These are phyloP conservation scores for Recurvirostra avosetta DNA, from an alignment of 2,113 vertebrate genomes.

Conservation along the genomic window DNA sequence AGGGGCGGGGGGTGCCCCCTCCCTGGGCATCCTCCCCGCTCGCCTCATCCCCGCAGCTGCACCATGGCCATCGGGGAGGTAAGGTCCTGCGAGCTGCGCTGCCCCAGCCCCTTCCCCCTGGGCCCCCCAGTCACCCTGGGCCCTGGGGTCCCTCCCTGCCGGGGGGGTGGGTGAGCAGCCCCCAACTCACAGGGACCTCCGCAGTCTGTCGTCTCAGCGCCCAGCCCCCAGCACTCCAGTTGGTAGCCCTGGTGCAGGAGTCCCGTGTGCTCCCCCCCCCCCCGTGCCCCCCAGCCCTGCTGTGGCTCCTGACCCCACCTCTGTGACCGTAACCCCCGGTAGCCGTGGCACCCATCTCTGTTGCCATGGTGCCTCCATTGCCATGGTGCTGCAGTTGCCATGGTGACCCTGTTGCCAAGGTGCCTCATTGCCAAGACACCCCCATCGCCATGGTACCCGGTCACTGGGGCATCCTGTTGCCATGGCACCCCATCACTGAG, in stretches of 20 bases:
- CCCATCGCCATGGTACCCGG: rapidly evolving
- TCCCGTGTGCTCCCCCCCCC: rapidly evolving
- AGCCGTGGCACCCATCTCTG: background rate
- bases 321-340: rapidly evolving
- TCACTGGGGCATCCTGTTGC: background rate
- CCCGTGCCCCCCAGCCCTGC: background rate
- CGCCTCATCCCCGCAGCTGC: background rate
- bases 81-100: background rate
- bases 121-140: rapidly evolving
- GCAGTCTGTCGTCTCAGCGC: no score
- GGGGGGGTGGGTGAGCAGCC: background rate
- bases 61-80: constrained; percentile 8
- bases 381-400: background rate
- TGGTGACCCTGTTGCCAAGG: background rate
- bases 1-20: background rate
- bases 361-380: background rate
- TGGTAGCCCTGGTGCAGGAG: background rate
- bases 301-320: no score
- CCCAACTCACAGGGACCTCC: background rate
- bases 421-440: background rate
- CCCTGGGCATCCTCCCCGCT: rapidly evolving
- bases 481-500: background rate
- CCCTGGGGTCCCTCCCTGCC: background rate
- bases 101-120: background rate
- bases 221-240: background rate